phyloP scores from a whole-genome alignment of 35 echinoderm and acorn worm species.

The Lytechinus pictus region DNA sequence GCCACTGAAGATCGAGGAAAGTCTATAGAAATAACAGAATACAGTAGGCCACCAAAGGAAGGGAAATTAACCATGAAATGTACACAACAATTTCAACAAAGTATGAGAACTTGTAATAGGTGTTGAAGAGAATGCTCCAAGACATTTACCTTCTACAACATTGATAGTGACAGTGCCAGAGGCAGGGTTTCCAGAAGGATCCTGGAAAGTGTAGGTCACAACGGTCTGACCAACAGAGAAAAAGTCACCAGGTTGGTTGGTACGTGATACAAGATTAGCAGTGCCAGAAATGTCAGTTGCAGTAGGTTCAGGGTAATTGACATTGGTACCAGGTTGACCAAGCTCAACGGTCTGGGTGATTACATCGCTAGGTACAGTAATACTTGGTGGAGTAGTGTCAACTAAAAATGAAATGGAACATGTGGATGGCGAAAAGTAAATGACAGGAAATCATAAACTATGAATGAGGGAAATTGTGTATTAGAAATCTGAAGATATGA shows the following conservation, averaged over 20 bases:
- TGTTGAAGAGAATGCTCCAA: too few species aligned
- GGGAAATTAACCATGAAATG: too few species aligned
- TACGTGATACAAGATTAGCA: not conserved
- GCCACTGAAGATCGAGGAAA: too few species aligned
- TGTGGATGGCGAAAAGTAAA: too few species aligned
- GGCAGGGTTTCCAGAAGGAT: constrained; percentile 48
- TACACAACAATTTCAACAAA: too few species aligned
- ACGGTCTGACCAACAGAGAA: constrained; percentile 36
- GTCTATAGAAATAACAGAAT: too few species aligned
- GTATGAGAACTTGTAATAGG: too few species aligned
- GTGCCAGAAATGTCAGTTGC: constrained; percentile 33
- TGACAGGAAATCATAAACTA: too few species aligned
- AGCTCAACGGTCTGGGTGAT: not conserved
- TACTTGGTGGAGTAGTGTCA: constrained; percentile 48
- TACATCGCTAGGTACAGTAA: not conserved
- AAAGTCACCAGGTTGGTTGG: constrained; percentile 13
- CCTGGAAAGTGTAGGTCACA: constrained; percentile 43
- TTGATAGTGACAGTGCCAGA: constrained; percentile 30
- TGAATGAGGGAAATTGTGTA: too few species aligned
- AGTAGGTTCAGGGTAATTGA: constrained; percentile 24
- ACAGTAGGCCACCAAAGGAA: too few species aligned
- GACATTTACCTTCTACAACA: not conserved
- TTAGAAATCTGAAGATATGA: too few species aligned
- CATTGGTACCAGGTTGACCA: not conserved
- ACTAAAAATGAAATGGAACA: constrained; percentile 29